Conservation (phyloP, 2,888 invertebrate species). For the Apeira syringaria region DNA sequence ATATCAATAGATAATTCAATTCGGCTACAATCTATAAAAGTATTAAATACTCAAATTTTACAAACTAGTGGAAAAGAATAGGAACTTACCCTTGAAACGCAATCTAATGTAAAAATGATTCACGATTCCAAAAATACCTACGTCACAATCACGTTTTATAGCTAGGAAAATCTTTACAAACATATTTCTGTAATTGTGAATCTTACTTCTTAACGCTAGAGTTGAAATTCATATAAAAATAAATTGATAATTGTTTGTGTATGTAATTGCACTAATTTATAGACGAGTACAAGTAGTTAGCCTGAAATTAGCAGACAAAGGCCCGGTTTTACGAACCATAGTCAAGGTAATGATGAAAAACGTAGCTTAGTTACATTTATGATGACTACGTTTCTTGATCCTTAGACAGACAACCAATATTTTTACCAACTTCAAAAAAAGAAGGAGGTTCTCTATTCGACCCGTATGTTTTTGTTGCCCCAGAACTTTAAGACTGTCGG, state of each 20-base stretch:
- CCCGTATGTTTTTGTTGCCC: no score
- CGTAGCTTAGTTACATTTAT: no score
- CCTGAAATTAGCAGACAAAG: not conserved
- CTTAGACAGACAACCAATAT: no score
- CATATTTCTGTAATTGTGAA: constrained; percentile 3
- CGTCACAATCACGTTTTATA: constrained; percentile 13
- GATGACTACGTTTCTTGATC: no score
- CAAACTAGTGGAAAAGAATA: constrained; percentile 22
- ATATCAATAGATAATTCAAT: no score
- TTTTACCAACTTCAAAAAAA: no score
- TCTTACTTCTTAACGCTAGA: constrained; percentile 2
- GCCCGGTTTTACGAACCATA: no score
- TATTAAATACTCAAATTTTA: constrained; percentile 3
- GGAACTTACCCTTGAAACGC: constrained; percentile 29
- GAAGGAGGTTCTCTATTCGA: no score
- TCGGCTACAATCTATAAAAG: constrained; percentile 3
- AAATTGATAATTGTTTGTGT: constrained; percentile 7
- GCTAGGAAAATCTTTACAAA: constrained; percentile 13
- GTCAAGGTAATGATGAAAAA: no score
- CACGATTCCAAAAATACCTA: constrained; percentile 24
- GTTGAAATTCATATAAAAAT: constrained; percentile 1
- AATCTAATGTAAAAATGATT: constrained; percentile 27
- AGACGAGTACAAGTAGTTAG: not conserved
- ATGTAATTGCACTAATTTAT: constrained; percentile 5
- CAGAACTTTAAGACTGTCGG: no score